Conservation (phyloP, 2,113 vertebrate species). For the Benitochromis conjunctus region DNA sequence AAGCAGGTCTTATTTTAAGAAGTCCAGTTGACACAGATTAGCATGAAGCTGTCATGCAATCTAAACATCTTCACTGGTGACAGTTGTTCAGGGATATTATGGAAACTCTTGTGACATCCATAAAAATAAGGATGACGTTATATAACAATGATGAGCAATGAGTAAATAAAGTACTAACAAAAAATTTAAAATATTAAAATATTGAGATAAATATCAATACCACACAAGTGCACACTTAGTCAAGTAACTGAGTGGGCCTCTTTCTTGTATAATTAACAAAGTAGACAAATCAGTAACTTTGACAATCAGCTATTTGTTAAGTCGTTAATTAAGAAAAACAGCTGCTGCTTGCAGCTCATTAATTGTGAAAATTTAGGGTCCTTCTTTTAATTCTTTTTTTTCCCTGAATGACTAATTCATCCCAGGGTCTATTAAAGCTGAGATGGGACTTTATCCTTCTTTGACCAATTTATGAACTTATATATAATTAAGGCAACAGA, state of each 20-base stretch:
- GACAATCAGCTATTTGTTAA: neutral
- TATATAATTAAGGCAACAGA: neutral
- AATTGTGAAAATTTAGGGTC: neutral
- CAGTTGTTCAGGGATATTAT: neutral
- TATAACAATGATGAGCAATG: neutral
- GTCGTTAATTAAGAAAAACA: neutral
- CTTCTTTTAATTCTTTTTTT: neutral
- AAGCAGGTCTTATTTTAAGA: neutral
- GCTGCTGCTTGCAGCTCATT: neutral
- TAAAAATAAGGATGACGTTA: neutral
- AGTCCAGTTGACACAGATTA: neutral
- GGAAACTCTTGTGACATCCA: neutral
- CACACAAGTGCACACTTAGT: neutral
- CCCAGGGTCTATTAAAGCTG: neutral
- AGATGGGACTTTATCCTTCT: neutral
- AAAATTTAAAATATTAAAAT: neutral
- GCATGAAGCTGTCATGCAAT: neutral
- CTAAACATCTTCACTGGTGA: neutral
- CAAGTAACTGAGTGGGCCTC: neutral
- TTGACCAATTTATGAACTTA: neutral
- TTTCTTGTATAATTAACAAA: neutral
- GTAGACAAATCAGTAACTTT: neutral
- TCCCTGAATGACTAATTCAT: neutral
- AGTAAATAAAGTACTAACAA: neutral
- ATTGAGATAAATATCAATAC: neutral